Evolutionary conservation across 2,888 invertebrate species (phyloP), one percentile per base, ranked within the genome.

Genomic region (Apamea epomidion): DNA sequence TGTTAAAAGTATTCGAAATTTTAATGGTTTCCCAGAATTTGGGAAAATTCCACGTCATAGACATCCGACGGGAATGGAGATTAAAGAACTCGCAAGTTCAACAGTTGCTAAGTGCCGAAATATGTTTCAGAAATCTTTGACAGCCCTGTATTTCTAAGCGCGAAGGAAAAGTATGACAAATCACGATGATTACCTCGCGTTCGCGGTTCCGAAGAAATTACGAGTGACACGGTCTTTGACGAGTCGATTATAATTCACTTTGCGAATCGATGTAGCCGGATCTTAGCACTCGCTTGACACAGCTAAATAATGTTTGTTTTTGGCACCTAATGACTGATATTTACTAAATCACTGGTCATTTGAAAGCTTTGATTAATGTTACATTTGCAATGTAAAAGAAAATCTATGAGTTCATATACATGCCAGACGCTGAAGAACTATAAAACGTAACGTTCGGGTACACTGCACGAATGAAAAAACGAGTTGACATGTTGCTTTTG

Each of bases 121-220:
- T 12, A 32, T 25, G 5, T 54, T 16, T 51, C 14, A 32, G 21
- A 25, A 65, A 48, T 51, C 42, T 67, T 80, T 67, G 80, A 80
- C 87, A 87, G n/a, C 80, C 88, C 86, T 85, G 45, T 54, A 74
- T 80, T 75, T 87, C 74, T 82, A 72, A 81, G 81, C 88, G 91
- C 88, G 86, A 92, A 92, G 92, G 93, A 95, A 95, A 95, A 94
- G 94, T 94, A 93, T 95, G 94, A 94, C 95, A 92, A 95, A 95
- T 95, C 87, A 91, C 91, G 91, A 69, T 69, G 60, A 93, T 94
- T 92, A 91, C 85, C 88, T 85, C 87, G 87, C 87, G 88, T 90
- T 90, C 83, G 87, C 87, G 83, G 87, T 85, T 90, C 91, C 88
- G 89, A 90, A 90, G 91, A 89, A 91, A 90, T 92, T 90, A 90